A percentile compares a stretch with the other conserved stretches of the same genome.
Evolutionary conservation across 2,113 vertebrate genomes (phyloP).

Genomic region (Plecotus auritus): DNA sequence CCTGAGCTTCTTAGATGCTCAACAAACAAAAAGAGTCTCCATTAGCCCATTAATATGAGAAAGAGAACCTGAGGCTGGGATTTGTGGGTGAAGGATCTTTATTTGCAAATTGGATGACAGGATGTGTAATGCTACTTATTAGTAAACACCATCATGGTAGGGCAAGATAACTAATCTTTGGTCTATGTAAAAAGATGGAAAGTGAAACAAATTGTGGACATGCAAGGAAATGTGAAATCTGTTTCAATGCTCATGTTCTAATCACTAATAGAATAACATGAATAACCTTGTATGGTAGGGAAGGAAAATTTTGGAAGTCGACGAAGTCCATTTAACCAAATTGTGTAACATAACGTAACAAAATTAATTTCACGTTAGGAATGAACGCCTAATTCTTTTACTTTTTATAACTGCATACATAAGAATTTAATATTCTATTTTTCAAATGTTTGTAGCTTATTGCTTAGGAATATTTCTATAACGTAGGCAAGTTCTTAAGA

Average conservation of each 20-base stretch:
- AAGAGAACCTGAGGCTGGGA: neutral
- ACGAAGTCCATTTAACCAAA: conserved; percentile 27
- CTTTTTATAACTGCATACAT: conserved; percentile 27
- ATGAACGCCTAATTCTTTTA: conserved; percentile 39
- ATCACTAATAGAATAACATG: neutral
- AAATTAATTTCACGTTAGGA: conserved; percentile 47
- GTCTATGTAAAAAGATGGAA: neutral
- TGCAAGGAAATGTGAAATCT: conserved; percentile 27
- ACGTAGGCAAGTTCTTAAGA: conserved; percentile 50
- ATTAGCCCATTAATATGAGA: neutral
- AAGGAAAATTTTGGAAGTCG: neutral
- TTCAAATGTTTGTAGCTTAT: conserved; percentile 63
- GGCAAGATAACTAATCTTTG: conserved; percentile 11
- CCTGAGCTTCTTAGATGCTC: conserved; percentile 45
- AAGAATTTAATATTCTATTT: conserved; percentile 47
- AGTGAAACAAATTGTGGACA: neutral
- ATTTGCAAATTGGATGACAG: neutral
- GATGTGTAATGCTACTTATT: neutral
- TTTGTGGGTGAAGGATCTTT: neutral
- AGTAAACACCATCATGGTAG: neutral
- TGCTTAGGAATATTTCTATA: conserved; percentile 52
- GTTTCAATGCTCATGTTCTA: neutral
- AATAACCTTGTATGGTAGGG: conserved; percentile 17
- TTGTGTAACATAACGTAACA: conserved; percentile 29
- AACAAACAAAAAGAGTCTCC: neutral